A percentile compares a stretch with the other conserved stretches of the same genome.
phyloP scores from a whole-genome alignment of 1,140 invertebrate genomes.

The Tetragnatha versicolor region DNA sequence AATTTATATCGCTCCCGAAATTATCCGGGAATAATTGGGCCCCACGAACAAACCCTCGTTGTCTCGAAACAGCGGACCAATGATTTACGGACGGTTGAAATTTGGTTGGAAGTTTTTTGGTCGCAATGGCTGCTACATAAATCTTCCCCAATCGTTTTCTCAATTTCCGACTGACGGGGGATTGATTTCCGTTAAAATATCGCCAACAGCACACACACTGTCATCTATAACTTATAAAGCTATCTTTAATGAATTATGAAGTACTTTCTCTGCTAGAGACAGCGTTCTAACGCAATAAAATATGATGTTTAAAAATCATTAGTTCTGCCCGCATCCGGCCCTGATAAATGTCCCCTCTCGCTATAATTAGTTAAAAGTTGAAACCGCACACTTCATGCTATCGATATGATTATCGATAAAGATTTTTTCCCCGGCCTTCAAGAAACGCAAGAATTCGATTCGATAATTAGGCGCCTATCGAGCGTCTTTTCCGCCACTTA shows the following conservation, averaged over 20 bases:
- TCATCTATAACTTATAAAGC: conserved; percentile 55
- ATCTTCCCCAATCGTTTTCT: conserved; percentile 47
- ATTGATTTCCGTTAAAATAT: conserved; percentile 55
- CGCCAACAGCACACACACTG: conserved; percentile 52
- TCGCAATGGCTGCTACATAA: conserved; percentile 40
- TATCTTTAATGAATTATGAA: conserved; percentile 55
- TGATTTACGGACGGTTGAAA: conserved; percentile 36
- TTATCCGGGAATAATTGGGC: no score
- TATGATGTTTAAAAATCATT: conserved; percentile 56
- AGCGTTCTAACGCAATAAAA: conserved; percentile 51
- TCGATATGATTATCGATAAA: conserved; percentile 51
- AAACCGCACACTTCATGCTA: conserved; percentile 54
- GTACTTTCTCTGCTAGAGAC: conserved; percentile 39
- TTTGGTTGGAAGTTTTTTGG: conserved; percentile 47
- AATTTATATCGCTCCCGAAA: no score
- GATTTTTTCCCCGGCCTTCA: conserved; percentile 12
- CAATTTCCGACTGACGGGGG: conserved; percentile 49
- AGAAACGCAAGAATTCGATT: conserved; percentile 34
- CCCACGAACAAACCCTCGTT: no score
- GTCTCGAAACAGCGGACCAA: not conserved
- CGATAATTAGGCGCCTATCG: conserved; percentile 45
- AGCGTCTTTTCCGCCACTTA: conserved; percentile 33
- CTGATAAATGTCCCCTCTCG: conserved; percentile 42
- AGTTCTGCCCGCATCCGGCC: conserved; percentile 32
- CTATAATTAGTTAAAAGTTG: conserved; percentile 54